A percentile compares a stretch with the other conserved stretches of the same genome.
These are phyloP conservation scores for Clamator glandarius DNA, from an alignment of 2,797 vertebrate species.

Conservation along the genomic window DNA sequence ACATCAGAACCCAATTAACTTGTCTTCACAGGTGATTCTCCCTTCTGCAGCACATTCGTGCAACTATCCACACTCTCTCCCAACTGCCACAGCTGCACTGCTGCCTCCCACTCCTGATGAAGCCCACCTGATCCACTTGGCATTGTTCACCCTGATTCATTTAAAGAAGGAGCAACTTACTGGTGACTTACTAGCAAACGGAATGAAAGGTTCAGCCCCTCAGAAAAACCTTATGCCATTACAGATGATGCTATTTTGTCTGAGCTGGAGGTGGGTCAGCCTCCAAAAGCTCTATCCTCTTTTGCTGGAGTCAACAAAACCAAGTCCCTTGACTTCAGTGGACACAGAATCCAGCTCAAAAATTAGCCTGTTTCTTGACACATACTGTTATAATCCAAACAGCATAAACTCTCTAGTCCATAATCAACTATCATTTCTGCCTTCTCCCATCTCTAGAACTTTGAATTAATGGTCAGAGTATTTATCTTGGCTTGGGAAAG, in stretches of 20 bases:
- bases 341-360: neutral
- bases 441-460: neutral
- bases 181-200: neutral
- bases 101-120: neutral
- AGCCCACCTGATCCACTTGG: neutral
- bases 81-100: neutral
- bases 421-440: neutral
- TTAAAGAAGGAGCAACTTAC: neutral
- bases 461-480: neutral
- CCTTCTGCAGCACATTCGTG: neutral
- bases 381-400: neutral
- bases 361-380: neutral
- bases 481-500: neutral
- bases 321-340: neutral
- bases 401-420: neutral
- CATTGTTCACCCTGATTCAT: neutral
- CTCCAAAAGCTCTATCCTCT: neutral
- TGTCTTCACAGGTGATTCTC: neutral
- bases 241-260: neutral
- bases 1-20: neutral
- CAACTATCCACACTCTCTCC: neutral
- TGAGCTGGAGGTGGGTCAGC: neutral
- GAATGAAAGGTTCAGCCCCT: neutral
- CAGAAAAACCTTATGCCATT: neutral
- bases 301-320: neutral